Evolutionary conservation across 2,113 vertebrate genomes (phyloP), one percentile per base, ranked within the genome.

Genomic region (Anser cygnoides): DNA sequence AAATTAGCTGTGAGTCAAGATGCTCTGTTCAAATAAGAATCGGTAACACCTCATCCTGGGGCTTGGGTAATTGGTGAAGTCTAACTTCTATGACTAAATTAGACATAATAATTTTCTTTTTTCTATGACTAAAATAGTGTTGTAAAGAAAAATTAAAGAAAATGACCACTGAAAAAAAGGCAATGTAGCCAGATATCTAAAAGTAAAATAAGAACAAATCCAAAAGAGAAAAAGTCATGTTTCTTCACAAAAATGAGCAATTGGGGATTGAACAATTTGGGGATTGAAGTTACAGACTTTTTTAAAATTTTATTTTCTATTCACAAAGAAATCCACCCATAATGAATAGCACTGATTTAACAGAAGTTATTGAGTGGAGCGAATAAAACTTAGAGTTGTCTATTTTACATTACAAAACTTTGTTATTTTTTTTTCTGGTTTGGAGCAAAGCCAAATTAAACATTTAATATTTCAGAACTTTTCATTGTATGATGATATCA

Each of bases 261-360:
- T 50, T 49, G 46, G 20, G 46, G 65, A 90, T 82, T 94, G 82
- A 92, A 80, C 43, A 95, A 93, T 71, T 62, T 95, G 29, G 41
- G 49, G 72, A 92, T 28, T 78, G 52, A 66, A 96, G 92, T 87
- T 96, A 91, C 0, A 33, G 81, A 93, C 82, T 90, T 93, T 93
- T 96, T 86, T 19, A 11, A 13, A 50, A 44, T 61, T 90, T 93
- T 82, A 91, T 93, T 94, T 95, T 91, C 43, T 90, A 14, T 93
- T 92, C 90, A 92, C 85, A 93, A 80, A 91, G 82, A 68, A 85
- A 85, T 59, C 82, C 44, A 37, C 82, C 49, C 71, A 85, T 89
- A 85, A 85, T 96, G 92, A 94, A 93, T 93, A 96, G 90, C 79
- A 91, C 78, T 96, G 90, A 94, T 94, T 96, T 96, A 90, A 92